Percentiles rank a stretch among this genome's conserved stretches.
These are phyloP conservation scores for Apodemus speciosus DNA, from an alignment of 2,113 vertebrate species.

Conservation along the genomic window DNA sequence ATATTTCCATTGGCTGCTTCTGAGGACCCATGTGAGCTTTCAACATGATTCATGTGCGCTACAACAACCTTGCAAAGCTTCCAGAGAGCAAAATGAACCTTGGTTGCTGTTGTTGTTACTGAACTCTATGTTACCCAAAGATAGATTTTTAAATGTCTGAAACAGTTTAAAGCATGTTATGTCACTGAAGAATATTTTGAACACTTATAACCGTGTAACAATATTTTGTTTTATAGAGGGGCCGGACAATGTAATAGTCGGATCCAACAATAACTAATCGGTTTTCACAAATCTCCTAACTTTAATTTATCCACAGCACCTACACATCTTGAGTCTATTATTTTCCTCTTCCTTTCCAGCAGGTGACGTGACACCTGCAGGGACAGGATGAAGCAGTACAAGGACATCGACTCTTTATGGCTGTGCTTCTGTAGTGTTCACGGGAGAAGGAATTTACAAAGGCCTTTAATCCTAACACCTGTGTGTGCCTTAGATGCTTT, in stretches of 20 bases:
- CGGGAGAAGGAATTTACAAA: not conserved
- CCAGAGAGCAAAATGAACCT: not conserved
- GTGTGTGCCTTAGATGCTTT: not conserved
- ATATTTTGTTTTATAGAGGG: not conserved
- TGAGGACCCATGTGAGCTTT: not conserved
- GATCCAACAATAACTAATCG: not conserved
- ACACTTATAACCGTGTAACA: not conserved
- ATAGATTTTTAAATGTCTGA: not conserved
- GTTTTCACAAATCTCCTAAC: not conserved
- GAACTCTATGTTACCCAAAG: not conserved
- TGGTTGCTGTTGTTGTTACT: not conserved
- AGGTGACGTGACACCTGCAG: not conserved
- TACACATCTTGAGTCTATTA: not conserved
- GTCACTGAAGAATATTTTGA: not conserved
- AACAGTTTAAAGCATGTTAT: not conserved
- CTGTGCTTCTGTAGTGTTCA: not conserved
- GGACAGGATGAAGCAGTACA: not conserved
- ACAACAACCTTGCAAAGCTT: not conserved
- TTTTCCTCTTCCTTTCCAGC: not conserved
- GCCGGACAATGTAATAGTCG: not conserved
- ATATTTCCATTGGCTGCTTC: not conserved
- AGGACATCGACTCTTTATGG: not conserved
- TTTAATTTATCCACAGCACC: constrained; percentile 5
- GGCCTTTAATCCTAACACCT: not conserved
- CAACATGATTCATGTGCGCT: not conserved